A percentile compares a stretch with the other conserved stretches of the same genome.
These are phyloP conservation scores for Parasteatoda tepidariorum DNA, from an alignment of 1,140 invertebrate species.

Conservation along the genomic window DNA sequence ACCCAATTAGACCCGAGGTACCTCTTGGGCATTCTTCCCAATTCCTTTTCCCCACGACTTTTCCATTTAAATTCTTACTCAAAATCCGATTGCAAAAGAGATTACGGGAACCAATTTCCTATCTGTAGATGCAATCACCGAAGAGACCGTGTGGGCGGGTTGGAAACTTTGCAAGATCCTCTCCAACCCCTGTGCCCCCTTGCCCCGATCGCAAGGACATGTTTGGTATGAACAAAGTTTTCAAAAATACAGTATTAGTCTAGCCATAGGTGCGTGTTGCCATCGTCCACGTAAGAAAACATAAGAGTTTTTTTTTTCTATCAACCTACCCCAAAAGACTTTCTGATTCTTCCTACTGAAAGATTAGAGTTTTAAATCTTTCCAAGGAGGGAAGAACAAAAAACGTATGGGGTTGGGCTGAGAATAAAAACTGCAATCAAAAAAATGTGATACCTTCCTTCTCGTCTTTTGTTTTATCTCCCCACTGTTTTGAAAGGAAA, in stretches of 20 bases:
- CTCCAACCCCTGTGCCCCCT: neutral
- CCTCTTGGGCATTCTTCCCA: conserved; percentile 50
- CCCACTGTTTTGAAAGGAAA: neutral
- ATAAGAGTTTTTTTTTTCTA: neutral
- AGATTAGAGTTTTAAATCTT: conserved; percentile 61
- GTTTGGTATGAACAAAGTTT: conserved; percentile 46
- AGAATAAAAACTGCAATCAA: conserved; percentile 32
- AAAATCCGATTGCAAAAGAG: conserved; percentile 59
- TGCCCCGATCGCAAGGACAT: neutral
- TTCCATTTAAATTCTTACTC: conserved; percentile 61
- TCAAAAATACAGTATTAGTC: conserved; percentile 22
- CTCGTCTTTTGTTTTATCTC: conserved; percentile 50
- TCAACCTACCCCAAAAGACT: neutral
- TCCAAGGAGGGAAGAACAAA: neutral
- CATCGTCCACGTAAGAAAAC: neutral
- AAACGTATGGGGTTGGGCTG: neutral
- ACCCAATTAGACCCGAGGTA: conserved; percentile 52
- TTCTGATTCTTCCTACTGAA: conserved; percentile 33
- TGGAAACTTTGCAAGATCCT: neutral
- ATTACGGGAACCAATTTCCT: conserved; percentile 59
- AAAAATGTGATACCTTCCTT: conserved; percentile 10
- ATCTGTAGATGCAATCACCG: conserved; percentile 53
- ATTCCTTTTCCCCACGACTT: conserved; percentile 16
- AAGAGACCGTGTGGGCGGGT: neutral
- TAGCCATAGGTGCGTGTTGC: conserved; percentile 9